Percentiles rank a stretch among this genome's conserved stretches.
phyloP scores from a whole-genome alignment of 2,888 invertebrate genomes.

The Oasisia sp. region DNA sequence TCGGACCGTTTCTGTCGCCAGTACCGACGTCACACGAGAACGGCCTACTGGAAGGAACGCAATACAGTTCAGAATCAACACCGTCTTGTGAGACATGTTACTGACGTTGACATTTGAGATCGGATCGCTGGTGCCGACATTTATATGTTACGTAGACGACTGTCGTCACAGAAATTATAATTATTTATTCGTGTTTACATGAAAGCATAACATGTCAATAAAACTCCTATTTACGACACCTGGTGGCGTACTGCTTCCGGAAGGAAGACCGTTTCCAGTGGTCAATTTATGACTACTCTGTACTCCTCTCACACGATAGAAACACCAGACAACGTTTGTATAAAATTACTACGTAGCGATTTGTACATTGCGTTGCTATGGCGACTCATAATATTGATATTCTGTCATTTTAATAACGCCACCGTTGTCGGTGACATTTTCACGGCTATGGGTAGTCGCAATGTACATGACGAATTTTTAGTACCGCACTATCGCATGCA shows the following conservation, averaged over 20 bases:
- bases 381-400: too few species aligned
- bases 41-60: not conserved
- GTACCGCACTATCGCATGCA: too few species aligned
- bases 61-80: not conserved
- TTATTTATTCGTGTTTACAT: conserved; percentile 5
- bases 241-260: not conserved
- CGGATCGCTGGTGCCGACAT: not conserved
- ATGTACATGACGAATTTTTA: too few species aligned
- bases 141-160: not conserved
- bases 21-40: not conserved
- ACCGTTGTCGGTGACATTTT: too few species aligned
- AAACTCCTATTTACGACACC: not conserved
- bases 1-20: not conserved
- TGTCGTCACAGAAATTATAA: not conserved
- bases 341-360: too few species aligned
- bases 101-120: not conserved
- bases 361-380: too few species aligned
- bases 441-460: too few species aligned
- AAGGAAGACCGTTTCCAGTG: not conserved
- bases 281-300: not conserved
- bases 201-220: not conserved
- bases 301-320: not conserved
- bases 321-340: too few species aligned
- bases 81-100: not conserved
- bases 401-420: too few species aligned